Base-by-base conservation (phyloP, 92 coral and sea anemone species). In the Nematostella vectensis region DNA sequence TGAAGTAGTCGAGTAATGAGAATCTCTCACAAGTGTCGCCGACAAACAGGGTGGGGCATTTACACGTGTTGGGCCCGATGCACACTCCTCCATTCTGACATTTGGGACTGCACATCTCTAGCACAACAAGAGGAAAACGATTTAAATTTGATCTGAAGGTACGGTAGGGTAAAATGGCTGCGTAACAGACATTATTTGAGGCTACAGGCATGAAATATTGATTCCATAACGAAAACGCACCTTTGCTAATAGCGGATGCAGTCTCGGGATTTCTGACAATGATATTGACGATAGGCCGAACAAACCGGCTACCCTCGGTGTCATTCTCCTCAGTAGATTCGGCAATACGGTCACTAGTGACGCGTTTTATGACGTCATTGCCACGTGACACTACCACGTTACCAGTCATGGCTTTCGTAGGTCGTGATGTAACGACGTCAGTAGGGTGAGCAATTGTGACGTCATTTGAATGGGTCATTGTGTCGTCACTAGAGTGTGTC, bases 31-130 rank as follows among this genome's bases (percentile, higher is more conserved):
- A 84, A n/a, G 59, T 73, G 17, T 44, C 54, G 8, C 94, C 94
- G 25, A 50, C 25, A 52, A 79, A 84, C 50, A 74, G 72, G 27
- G 87, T 50, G 50, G 94, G 83, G 58, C 94, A 84, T 10, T 59
- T 61, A 23, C 94, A 84, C 23, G 55, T 52, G 59, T 68, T 70
- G 9, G 69, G 57, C 16, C 76, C 72, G 17, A 79, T 27, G 52
- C 94, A 84, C 21, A 53, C 60, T 29, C 94, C 94, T 27, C 94
- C 94, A 66, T 84, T 84, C 57, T 75, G 71, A 40, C 94, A 84
- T 22, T 57, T 52, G 27, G 83, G 72, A 2, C 31, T 13, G 27
- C 94, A 84, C 29, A 59, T 27, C 50, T 54, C 68, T 55, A 33
- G 40, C 6, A 33, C 6, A 33, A 33, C 6, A 15, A 33, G 15